phyloP scores from a whole-genome alignment of 2,113 vertebrate genomes.

The Microcebus tavaratra region DNA sequence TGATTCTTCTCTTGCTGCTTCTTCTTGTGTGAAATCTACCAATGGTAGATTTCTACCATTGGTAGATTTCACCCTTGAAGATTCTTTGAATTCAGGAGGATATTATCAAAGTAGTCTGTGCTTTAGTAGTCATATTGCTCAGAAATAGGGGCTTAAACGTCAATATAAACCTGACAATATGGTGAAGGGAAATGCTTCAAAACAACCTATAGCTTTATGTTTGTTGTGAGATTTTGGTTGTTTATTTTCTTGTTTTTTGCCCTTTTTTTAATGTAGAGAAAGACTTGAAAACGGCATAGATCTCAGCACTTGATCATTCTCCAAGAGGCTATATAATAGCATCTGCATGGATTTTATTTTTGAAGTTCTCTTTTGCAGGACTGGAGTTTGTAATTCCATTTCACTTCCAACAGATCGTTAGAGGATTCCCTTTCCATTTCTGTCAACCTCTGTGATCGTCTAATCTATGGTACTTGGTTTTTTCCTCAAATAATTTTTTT shows the following conservation, averaged over 20 bases:
- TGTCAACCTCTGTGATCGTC: conserved; percentile 62
- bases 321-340: too few relatives aligned
- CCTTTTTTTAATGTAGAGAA: not conserved
- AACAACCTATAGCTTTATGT: not conserved
- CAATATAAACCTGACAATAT: fast-evolving
- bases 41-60: not conserved
- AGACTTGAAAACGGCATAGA: not conserved
- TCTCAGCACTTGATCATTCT: not conserved
- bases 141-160: not conserved
- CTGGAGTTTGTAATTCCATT: not conserved
- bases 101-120: not conserved
- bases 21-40: not conserved
- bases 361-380: not conserved
- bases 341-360: not conserved
- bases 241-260: not conserved
- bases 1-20: not conserved
- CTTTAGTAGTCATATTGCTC: not conserved
- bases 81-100: not conserved
- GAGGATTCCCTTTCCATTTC: conserved; percentile 60
- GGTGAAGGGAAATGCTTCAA: fast-evolving
- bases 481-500: conserved; percentile 76
- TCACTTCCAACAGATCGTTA: conserved; percentile 52
- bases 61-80: not conserved
- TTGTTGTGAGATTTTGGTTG: not conserved
- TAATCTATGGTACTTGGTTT: conserved; percentile 60